Evolutionary conservation across 2,113 vertebrate genomes (phyloP).

Genomic region (Donacobius atricapilla): DNA sequence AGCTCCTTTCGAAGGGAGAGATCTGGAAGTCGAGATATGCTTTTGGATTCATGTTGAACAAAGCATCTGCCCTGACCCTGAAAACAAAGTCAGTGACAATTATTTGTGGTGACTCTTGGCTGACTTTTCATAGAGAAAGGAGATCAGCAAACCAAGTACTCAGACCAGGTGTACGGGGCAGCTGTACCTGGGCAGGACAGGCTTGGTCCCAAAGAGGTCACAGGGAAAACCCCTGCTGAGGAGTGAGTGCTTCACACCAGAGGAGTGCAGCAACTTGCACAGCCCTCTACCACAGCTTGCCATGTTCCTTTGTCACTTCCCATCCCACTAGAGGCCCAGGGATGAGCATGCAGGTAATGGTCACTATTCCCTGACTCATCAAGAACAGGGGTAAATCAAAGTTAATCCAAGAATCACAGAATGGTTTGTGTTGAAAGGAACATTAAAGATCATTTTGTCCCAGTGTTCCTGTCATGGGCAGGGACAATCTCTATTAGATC

Average conservation of each 20-base stretch:
- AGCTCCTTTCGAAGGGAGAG: background rate
- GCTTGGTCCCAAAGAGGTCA: background rate
- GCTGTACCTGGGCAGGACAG: background rate
- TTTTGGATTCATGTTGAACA: background rate
- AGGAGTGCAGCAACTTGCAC: background rate
- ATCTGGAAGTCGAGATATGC: accelerated
- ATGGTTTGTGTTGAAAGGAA: background rate
- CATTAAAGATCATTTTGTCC: background rate
- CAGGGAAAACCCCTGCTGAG: background rate
- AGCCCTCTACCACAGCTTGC: background rate
- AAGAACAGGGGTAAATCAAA: background rate
- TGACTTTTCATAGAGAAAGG: background rate
- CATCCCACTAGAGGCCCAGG: accelerated
- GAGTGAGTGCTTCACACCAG: background rate
- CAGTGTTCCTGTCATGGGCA: background rate
- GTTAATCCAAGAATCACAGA: background rate
- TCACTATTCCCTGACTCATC: background rate
- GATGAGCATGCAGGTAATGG: background rate
- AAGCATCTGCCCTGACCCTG: background rate
- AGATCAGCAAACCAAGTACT: background rate
- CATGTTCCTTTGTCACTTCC: accelerated
- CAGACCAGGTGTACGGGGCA: accelerated
- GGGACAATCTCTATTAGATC: background rate
- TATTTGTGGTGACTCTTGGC: background rate
- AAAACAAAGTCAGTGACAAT: background rate